Conservation (phyloP, 2,113 vertebrate genomes). For the Corythornis vintsioides region DNA sequence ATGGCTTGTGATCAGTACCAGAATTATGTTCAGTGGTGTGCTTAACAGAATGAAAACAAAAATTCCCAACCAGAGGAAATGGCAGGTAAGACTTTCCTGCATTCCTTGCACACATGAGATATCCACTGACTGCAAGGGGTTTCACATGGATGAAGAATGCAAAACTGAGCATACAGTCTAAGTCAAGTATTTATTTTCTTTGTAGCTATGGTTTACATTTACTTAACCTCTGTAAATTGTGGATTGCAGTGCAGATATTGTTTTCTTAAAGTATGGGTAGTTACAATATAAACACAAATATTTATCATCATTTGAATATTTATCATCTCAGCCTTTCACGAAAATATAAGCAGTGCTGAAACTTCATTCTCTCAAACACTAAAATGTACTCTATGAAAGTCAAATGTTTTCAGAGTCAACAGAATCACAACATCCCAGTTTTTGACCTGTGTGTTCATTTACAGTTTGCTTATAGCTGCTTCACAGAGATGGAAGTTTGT, state of each 20-base stretch:
- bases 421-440: conserved; percentile 74
- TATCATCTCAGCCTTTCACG: conserved; percentile 48
- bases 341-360: conserved; percentile 54
- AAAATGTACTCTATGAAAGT: conserved; percentile 72
- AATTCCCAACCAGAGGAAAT: neutral
- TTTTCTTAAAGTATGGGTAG: conserved; percentile 59
- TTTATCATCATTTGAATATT: conserved; percentile 70
- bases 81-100: neutral
- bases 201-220: conserved; percentile 46
- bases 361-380: conserved; percentile 58
- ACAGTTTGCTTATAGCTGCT: conserved; percentile 81
- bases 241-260: conserved; percentile 44
- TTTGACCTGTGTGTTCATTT: conserved; percentile 77
- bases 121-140: neutral
- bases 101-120: neutral
- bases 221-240: conserved; percentile 37
- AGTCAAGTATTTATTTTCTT: conserved; percentile 55
- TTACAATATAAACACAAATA: conserved; percentile 66
- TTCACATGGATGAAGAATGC: conserved; percentile 18
- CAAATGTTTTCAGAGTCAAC: conserved; percentile 79
- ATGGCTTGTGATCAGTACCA: neutral
- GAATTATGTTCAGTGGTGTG: neutral
- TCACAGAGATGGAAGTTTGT: conserved; percentile 76
- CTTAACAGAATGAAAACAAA: neutral
- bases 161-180: conserved; percentile 9